A percentile compares a stretch with the other conserved stretches of the same genome.
phyloP scores from a whole-genome alignment of 1,140 invertebrate species.

The Geopemphigus sp. region DNA sequence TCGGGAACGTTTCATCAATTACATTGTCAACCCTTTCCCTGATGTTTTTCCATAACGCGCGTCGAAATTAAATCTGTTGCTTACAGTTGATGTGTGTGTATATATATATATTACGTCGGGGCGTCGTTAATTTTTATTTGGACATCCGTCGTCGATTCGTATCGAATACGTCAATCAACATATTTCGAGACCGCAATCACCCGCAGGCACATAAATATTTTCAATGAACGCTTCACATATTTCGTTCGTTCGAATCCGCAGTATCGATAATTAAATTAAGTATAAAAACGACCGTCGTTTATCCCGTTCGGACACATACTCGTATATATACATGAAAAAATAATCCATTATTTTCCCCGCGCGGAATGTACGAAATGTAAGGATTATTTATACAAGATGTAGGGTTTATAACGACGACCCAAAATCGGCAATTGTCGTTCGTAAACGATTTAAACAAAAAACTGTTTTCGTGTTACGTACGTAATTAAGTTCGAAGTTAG shows the following conservation, averaged over 20 bases:
- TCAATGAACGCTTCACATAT: background rate
- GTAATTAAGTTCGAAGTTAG: too few relatives aligned
- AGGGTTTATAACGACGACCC: too few relatives aligned
- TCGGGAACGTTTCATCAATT: conserved; percentile 16
- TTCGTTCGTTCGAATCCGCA: background rate
- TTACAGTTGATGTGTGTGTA: background rate
- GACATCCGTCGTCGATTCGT: background rate
- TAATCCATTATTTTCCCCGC: too few relatives aligned
- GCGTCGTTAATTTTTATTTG: conserved; percentile 16
- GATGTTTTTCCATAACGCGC: background rate
- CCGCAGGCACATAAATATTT: too few relatives aligned
- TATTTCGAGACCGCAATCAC: background rate
- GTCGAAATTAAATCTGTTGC: background rate
- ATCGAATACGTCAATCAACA: conserved; percentile 23
- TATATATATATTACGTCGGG: too few relatives aligned
- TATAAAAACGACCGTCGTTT: background rate
- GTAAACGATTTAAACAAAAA: too few relatives aligned
- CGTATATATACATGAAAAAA: too few relatives aligned
- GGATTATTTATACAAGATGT: too few relatives aligned
- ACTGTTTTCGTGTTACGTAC: too few relatives aligned
- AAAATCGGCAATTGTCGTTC: too few relatives aligned
- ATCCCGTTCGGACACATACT: too few relatives aligned
- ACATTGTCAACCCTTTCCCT: background rate
- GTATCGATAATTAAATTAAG: background rate
- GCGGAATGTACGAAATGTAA: too few relatives aligned